Conservation (phyloP, 2,888 invertebrate species). For the Latrodectus hesperus region DNA sequence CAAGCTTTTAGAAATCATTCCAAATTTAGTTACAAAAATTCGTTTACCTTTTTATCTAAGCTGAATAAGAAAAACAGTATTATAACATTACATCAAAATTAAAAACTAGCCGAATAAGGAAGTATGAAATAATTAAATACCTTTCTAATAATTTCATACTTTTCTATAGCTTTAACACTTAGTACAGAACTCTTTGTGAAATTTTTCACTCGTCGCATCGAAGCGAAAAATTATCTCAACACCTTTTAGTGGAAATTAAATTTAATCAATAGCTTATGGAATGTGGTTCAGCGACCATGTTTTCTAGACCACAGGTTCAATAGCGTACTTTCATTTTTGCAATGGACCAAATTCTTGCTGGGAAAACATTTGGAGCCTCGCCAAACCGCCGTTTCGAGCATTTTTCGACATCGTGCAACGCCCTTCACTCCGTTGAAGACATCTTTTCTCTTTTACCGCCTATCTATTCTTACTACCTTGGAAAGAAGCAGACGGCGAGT, state of each 20-base stretch:
- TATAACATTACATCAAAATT: too few species aligned
- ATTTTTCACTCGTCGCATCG: slow-evolving; percentile 17
- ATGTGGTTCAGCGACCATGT: slow-evolving; percentile 55
- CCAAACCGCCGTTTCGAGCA: slow-evolving; percentile 52
- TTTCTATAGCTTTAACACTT: too few species aligned
- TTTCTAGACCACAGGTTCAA: slow-evolving; percentile 66
- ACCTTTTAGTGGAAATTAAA: slow-evolving; percentile 67
- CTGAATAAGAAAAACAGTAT: too few species aligned
- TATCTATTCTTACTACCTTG: slow-evolving; percentile 43
- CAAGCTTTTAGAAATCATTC: too few species aligned
- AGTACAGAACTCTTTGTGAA: slow-evolving; percentile 7
- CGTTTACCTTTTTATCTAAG: too few species aligned
- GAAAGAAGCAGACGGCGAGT: slow-evolving; percentile 34
- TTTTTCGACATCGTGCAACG: slow-evolving; percentile 46
- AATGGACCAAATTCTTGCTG: slow-evolving; percentile 53
- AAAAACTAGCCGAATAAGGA: neutral
- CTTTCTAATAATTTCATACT: slow-evolving; percentile 25
- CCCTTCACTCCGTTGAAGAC: slow-evolving; percentile 18
- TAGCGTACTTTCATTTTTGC: slow-evolving; percentile 54
- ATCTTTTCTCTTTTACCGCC: slow-evolving; percentile 52
- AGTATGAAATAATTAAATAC: slow-evolving; percentile 16
- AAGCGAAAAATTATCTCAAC: slow-evolving; percentile 47
- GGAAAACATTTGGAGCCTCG: slow-evolving; percentile 64
- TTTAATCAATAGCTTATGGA: slow-evolving; percentile 67
- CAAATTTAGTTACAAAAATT: too few species aligned